These are phyloP conservation scores for Catonia carolina DNA, from an alignment of 2,888 invertebrate species.

Conservation along the genomic window DNA sequence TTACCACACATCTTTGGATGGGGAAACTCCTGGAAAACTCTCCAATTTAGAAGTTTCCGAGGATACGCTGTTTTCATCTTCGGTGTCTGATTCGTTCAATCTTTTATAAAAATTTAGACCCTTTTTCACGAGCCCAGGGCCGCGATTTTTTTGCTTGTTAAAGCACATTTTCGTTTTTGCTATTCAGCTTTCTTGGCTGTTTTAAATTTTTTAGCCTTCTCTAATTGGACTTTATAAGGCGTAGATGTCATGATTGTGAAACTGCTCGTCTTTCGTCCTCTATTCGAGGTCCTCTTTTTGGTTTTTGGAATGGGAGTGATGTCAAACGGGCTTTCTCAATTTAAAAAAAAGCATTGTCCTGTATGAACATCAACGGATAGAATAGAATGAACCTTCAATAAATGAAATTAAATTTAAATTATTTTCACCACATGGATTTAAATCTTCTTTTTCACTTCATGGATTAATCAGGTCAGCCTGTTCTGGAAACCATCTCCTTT, in stretches of 20 bases:
- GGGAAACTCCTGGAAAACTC: neutral
- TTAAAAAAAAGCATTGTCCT: too few relatives aligned
- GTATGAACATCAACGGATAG: too few relatives aligned
- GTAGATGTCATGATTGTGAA: conserved; percentile 16
- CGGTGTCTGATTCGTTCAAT: too few relatives aligned
- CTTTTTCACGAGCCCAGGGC: conserved; percentile 6
- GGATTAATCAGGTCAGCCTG: too few relatives aligned
- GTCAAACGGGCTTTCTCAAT: conserved; percentile 9
- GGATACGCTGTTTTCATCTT: neutral
- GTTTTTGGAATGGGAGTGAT: conserved; percentile 10
- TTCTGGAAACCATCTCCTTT: too few relatives aligned
- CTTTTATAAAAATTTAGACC: neutral
- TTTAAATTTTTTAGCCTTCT: conserved; percentile 13
- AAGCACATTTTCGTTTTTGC: conserved; percentile 10
- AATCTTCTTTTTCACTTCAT: too few relatives aligned
- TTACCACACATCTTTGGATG: conserved; percentile 12
- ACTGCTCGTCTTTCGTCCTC: conserved; percentile 17
- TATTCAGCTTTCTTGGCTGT: conserved; percentile 10
- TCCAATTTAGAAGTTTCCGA: conserved; percentile 7
- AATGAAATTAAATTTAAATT: too few relatives aligned
- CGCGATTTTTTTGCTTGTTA: neutral
- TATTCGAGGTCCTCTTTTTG: conserved; percentile 8
- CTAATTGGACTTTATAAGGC: conserved; percentile 12
- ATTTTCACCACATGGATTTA: too few relatives aligned
- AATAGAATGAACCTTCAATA: too few relatives aligned